Percentiles rank a stretch among this genome's conserved stretches.
Evolutionary conservation across 1,140 invertebrate genomes (phyloP).

Genomic region (Lasioglossum baleicum): DNA sequence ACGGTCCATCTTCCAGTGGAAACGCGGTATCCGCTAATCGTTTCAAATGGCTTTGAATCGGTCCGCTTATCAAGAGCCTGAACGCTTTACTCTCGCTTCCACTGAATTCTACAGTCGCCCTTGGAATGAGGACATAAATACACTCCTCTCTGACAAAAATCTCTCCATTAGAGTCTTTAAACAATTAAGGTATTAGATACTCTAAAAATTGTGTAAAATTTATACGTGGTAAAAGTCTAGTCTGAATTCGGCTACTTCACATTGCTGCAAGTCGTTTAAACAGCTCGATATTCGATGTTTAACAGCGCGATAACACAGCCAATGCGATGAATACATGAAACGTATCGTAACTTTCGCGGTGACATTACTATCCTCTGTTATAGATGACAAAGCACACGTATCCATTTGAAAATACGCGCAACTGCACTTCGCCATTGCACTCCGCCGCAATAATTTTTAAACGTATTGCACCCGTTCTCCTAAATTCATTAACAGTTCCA

Average conservation of each 20-base stretch:
- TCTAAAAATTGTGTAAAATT: too few species aligned
- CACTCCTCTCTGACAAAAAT: neutral
- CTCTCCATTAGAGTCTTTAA: too few species aligned
- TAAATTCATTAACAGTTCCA: too few species aligned
- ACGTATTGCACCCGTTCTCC: neutral
- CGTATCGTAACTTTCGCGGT: too few species aligned
- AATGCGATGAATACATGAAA: too few species aligned
- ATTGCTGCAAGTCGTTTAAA: too few species aligned
- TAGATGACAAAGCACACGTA: neutral
- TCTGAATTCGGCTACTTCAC: too few species aligned
- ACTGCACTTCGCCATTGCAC: neutral
- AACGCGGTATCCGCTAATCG: slow-evolving; percentile 29
- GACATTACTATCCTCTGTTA: too few species aligned
- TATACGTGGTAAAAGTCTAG: too few species aligned
- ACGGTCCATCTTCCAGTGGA: neutral
- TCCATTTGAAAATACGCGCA: neutral
- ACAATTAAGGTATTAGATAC: too few species aligned
- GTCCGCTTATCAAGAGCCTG: neutral
- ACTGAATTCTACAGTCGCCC: neutral
- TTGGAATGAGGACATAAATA: neutral
- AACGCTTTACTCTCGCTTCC: neutral
- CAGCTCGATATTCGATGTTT: too few species aligned
- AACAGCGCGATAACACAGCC: too few species aligned
- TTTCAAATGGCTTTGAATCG: slow-evolving; percentile 26
- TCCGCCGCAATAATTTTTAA: neutral